Evolutionary conservation across 2,797 vertebrate species (phyloP), one percentile per base, ranked within the genome.

Genomic region (Xiphorhynchus erythropygius): DNA sequence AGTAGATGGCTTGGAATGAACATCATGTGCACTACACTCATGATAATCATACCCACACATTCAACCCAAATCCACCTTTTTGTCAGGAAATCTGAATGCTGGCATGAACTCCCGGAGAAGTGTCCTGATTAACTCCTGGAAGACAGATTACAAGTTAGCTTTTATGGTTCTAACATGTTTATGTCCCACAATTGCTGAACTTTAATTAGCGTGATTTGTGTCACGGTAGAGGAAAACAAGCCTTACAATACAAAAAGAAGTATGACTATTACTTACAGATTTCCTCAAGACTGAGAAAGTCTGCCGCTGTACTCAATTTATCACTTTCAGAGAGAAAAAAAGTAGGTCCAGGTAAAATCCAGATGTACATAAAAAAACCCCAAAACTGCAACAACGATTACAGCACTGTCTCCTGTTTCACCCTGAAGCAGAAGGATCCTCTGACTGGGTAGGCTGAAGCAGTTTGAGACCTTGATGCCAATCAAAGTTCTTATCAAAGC

Each of bases 251-350:
- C 8, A 49, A 77, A 76, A 90, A 73, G 6, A 79, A 76, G 8
- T 10, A 79, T 25, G 15, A 63, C 15, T 44, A 13, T 47, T 93
- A 95, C 90, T 95, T 93, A 95, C 90, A 87, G 65, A 90, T 84
- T 67, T 82, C 71, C 22, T 85, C 37, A 74, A 74, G 88, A 73
- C 33, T 47, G 63, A 79, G 18, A 73, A 80, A 59, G 64, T 30
- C 28, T 77, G 44, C 74, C 67, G 68, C 49, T 82, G 83, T 49
- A 60, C 35, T 71, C 57, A 84, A 32, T 67, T 79, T 80, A 85
- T 88, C 85, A 69, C 39, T 79, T 86, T 35, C 67, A 73, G 55
- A 28, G 6, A 74, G 53, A 47, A 70, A 75, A 82, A 62, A 64
- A 15, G 22, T 33, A 84, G 55, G 50, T 86, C 42, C 49, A 56